Conservation (phyloP, 1,140 invertebrate genomes). For the Amyelois transitella region DNA sequence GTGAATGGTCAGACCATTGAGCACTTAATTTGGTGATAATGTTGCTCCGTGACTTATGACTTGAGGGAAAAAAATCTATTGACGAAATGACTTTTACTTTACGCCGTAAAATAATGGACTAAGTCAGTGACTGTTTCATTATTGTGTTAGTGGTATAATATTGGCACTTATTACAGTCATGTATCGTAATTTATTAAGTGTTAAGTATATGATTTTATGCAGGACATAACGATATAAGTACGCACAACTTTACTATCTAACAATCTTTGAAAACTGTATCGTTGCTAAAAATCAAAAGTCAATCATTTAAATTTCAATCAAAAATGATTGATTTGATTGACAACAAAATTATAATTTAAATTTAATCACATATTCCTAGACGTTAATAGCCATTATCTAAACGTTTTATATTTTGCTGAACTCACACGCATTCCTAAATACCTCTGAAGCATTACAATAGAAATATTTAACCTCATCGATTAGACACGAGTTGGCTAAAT, state of each 20-base stretch:
- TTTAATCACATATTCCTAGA: background rate
- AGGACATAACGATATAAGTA: too few species aligned
- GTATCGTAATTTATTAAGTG: too few species aligned
- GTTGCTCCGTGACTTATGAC: background rate
- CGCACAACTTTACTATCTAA: too few species aligned
- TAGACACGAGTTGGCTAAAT: slow-evolving; percentile 37
- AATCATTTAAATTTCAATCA: background rate
- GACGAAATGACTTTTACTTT: background rate
- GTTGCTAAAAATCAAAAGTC: too few species aligned
- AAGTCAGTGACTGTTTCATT: too few species aligned
- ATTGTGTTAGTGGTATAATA: too few species aligned
- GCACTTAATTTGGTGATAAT: slow-evolving; percentile 27
- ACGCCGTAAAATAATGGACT: too few species aligned
- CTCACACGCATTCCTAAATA: slow-evolving; percentile 1
- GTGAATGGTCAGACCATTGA: slow-evolving; percentile 37
- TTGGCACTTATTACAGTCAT: too few species aligned
- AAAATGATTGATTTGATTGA: background rate
- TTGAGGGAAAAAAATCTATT: background rate
- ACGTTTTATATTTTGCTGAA: background rate
- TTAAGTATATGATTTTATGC: too few species aligned
- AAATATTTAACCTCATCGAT: slow-evolving; percentile 31
- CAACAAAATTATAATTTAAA: background rate
- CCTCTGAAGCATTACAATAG: slow-evolving; percentile 12
- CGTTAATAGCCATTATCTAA: background rate
- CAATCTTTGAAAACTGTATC: too few species aligned